A percentile compares a stretch with the other conserved stretches of the same genome.
phyloP scores from a whole-genome alignment of 2,888 invertebrate genomes.

The Andrena marginata region DNA sequence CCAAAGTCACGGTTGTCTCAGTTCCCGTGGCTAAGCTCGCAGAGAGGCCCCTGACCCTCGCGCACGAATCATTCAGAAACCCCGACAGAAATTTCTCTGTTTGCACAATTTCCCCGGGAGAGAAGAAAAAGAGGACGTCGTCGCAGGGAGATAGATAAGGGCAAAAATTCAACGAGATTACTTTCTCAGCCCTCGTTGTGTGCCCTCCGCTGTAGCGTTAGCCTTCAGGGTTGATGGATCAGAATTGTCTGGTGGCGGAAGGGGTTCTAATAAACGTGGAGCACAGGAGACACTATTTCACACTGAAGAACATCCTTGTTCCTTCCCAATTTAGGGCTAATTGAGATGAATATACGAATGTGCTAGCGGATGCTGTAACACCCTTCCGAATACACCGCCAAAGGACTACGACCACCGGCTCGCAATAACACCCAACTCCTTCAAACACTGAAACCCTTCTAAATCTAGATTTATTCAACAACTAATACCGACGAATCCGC shows the following conservation, averaged over 20 bases:
- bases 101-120: not conserved
- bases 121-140: not conserved
- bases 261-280: not conserved
- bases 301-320: not conserved
- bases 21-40: slow-evolving; percentile 47
- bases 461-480: too few relatives aligned
- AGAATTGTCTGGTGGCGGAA: slow-evolving; percentile 12
- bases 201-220: not conserved
- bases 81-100: not conserved
- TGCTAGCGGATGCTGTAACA: too few relatives aligned
- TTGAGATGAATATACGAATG: not conserved
- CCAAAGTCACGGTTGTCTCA: slow-evolving; percentile 54
- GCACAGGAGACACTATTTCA: not conserved
- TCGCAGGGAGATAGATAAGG: not conserved
- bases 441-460: too few relatives aligned
- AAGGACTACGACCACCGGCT: too few relatives aligned
- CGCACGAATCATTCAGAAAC: slow-evolving; percentile 19
- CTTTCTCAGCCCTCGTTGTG: not conserved
- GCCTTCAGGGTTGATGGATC: not conserved
- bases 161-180: slow-evolving; percentile 9
- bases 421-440: too few relatives aligned
- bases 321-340: not conserved
- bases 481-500: too few relatives aligned
- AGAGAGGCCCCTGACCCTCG: slow-evolving; percentile 20
- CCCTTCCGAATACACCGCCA: too few relatives aligned